Percentiles rank a stretch among this genome's conserved stretches.
phyloP scores from a whole-genome alignment of 2,888 invertebrate genomes.

The Torymus tubicola region DNA sequence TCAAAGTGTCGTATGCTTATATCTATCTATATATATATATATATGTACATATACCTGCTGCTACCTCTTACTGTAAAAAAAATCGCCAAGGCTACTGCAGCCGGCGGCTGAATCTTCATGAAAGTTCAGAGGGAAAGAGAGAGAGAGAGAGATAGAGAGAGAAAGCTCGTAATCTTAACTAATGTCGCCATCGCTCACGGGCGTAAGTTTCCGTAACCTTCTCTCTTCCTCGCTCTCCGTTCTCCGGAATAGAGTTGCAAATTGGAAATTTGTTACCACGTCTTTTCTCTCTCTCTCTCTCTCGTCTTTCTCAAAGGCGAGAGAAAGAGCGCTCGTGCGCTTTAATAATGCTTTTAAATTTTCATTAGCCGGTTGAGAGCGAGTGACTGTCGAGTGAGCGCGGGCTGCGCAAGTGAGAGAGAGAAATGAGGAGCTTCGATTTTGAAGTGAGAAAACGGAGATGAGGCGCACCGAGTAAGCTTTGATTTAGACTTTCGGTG shows the following conservation, averaged over 20 bases:
- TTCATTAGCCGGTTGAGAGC: conserved; percentile 40
- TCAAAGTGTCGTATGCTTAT: too few relatives aligned
- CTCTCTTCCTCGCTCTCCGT: not conserved
- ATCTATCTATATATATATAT: too few relatives aligned
- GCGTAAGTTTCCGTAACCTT: conserved; percentile 51
- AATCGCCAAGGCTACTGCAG: not conserved
- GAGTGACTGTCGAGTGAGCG: not conserved
- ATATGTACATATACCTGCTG: too few relatives aligned
- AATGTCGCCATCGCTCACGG: conserved; percentile 60
- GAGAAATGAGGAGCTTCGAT: too few relatives aligned
- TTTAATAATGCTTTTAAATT: conserved; percentile 56
- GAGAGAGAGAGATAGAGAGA: too few relatives aligned
- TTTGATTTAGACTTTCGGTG: too few relatives aligned
- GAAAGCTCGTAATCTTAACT: conserved; percentile 59
- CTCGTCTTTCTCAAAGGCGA: conserved; percentile 11
- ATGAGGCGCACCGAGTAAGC: too few relatives aligned
- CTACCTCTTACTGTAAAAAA: not conserved
- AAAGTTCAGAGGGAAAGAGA: conserved; percentile 32
- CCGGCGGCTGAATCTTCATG: conserved; percentile 43
- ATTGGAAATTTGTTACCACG: conserved; percentile 58
- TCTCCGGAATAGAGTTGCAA: conserved; percentile 54
- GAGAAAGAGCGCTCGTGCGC: not conserved
- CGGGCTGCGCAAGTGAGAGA: not conserved
- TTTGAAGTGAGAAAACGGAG: too few relatives aligned
- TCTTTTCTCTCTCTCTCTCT: too few relatives aligned